Conservation (phyloP, 2,888 invertebrate species). For the Ernsta delagoae region DNA sequence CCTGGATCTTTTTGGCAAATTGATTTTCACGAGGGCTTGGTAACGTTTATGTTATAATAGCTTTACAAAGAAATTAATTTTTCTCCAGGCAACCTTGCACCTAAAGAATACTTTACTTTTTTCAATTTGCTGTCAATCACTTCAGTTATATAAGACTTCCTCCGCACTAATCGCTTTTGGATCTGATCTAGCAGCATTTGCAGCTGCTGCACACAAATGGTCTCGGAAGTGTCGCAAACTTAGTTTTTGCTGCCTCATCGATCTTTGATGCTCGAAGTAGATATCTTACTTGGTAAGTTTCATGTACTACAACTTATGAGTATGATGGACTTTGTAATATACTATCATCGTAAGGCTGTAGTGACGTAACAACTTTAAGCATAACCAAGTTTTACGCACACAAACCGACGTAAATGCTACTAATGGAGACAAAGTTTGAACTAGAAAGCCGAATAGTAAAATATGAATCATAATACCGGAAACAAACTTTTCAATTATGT, state of each 20-base stretch:
- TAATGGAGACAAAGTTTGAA: too few relatives aligned
- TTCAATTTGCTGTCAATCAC: background rate
- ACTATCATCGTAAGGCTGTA: background rate
- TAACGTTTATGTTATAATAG: background rate
- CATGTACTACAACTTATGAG: background rate
- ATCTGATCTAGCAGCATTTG: slow-evolving; percentile 11
- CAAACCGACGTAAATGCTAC: too few relatives aligned
- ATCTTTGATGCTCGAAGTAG: slow-evolving; percentile 25
- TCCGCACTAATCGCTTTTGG: slow-evolving; percentile 15
- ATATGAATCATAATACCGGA: too few relatives aligned
- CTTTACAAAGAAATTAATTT: background rate
- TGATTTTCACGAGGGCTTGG: slow-evolving; percentile 18
- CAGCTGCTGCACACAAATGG: slow-evolving; percentile 17
- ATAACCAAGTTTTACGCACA: too few relatives aligned
- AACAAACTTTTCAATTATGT: too few relatives aligned
- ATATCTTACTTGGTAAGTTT: slow-evolving; percentile 20
- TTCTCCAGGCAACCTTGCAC: background rate
- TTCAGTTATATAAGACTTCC: slow-evolving; percentile 12
- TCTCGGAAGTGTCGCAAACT: slow-evolving; percentile 26
- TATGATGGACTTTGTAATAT: background rate
- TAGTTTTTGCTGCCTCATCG: slow-evolving; percentile 31
- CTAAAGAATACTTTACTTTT: background rate
- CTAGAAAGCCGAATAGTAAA: too few relatives aligned
- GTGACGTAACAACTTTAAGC: too few relatives aligned
- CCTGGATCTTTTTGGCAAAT: slow-evolving; percentile 16